These are phyloP conservation scores for Strix uralensis DNA, from an alignment of 2,113 vertebrate genomes.

Conservation along the genomic window DNA sequence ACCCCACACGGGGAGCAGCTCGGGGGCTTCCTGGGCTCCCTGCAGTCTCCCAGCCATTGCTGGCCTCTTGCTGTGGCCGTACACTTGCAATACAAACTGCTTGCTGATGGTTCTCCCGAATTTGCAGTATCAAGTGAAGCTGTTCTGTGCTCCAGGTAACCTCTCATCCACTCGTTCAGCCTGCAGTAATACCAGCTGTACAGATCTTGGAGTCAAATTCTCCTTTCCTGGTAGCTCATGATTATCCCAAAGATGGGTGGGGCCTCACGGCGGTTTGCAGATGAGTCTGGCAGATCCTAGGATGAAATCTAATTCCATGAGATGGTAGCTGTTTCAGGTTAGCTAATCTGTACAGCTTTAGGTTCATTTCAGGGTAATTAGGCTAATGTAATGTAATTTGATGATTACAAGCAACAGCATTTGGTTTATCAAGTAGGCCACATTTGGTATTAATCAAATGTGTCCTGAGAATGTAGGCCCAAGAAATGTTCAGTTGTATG, in stretches of 20 bases:
- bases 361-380: not conserved
- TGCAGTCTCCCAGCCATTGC: fast-evolving
- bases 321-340: fast-evolving
- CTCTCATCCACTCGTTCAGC: fast-evolving
- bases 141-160: not conserved
- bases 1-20: fast-evolving
- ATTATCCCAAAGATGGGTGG: fast-evolving
- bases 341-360: not conserved
- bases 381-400: not conserved
- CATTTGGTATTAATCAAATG: not conserved
- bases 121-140: fast-evolving
- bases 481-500: not conserved
- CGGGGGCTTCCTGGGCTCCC: not conserved
- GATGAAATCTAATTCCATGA: fast-evolving
- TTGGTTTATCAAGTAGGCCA: not conserved
- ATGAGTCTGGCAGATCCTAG: not conserved
- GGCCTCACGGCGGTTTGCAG: fast-evolving
- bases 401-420: not conserved
- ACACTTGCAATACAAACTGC: fast-evolving
- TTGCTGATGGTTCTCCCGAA: fast-evolving
- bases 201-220: no score
- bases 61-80: not conserved
- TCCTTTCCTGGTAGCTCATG: fast-evolving
- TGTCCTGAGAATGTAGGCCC: not conserved
- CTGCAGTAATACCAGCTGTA: fast-evolving